These are phyloP conservation scores for Drosophila barbarae DNA, from an alignment of 2,888 invertebrate species.

Conservation along the genomic window DNA sequence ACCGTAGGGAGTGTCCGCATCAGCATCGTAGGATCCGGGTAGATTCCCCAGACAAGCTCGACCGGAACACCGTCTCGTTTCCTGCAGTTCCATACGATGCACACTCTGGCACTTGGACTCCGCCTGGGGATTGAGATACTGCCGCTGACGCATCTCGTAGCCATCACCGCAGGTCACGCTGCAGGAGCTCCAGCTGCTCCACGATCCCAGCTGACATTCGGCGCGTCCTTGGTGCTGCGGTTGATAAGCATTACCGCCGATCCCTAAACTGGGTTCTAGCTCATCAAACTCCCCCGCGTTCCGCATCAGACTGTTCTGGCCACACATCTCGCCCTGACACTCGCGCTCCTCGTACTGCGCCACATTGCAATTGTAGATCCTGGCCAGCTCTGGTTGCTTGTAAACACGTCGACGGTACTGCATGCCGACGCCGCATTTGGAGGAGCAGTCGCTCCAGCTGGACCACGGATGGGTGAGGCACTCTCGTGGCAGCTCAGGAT, in stretches of 20 bases:
- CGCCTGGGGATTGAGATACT: slow-evolving; percentile 82
- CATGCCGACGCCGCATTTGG: slow-evolving; percentile 80
- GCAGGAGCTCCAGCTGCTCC: slow-evolving; percentile 89
- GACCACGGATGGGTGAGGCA: slow-evolving; percentile 80
- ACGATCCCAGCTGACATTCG: slow-evolving; percentile 85
- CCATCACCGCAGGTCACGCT: slow-evolving; percentile 86
- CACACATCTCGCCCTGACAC: slow-evolving; percentile 78
- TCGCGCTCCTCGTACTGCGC: slow-evolving; percentile 68
- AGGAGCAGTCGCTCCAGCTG: slow-evolving; percentile 81
- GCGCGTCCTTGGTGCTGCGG: slow-evolving; percentile 66
- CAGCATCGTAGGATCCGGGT: slow-evolving; percentile 17
- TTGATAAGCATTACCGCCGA: slow-evolving; percentile 13
- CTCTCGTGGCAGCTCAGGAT: slow-evolving; percentile 77
- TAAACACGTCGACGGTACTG: slow-evolving; percentile 76
- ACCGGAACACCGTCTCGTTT: slow-evolving; percentile 56
- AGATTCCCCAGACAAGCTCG: slow-evolving; percentile 57
- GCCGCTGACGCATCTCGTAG: slow-evolving; percentile 84
- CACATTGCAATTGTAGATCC: slow-evolving; percentile 70
- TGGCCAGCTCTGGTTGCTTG: slow-evolving; percentile 75
- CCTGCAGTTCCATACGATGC: slow-evolving; percentile 39
- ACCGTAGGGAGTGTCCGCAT: slow-evolving; percentile 30
- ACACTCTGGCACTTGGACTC: slow-evolving; percentile 81
- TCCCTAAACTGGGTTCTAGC: slow-evolving; percentile 16
- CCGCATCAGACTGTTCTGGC: slow-evolving; percentile 54
- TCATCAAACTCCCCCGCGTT: slow-evolving; percentile 40